Percentiles rank a stretch among this genome's conserved stretches.
Evolutionary conservation across 2,797 vertebrate genomes (phyloP).

Genomic region (Pagetopsis macropterus): DNA sequence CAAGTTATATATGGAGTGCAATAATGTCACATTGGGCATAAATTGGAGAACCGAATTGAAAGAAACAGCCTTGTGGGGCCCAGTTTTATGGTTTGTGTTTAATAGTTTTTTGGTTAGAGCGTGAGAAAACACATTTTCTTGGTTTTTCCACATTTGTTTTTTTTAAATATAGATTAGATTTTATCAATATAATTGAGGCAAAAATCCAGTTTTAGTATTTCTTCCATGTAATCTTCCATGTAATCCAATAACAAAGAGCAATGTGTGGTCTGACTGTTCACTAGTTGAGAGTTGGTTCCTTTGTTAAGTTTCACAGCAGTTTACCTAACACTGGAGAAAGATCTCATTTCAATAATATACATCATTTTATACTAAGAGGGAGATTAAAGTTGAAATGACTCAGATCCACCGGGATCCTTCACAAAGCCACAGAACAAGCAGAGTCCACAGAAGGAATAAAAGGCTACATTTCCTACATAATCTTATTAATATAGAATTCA

Average conservation of each 20-base stretch:
- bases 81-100: conserved; percentile 21
- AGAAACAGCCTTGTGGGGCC: background rate
- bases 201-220: background rate
- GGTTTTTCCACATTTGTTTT: conserved; percentile 15
- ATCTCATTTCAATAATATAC: conserved; percentile 9
- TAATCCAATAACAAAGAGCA: conserved; percentile 1
- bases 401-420: conserved; percentile 21
- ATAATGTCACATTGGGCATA: conserved; percentile 15
- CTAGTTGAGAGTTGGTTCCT: conserved; percentile 2
- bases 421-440: conserved; percentile 29
- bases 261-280: background rate
- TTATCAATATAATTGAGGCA: background rate
- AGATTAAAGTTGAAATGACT: conserved; percentile 37
- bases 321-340: conserved; percentile 4
- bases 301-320: conserved; percentile 2
- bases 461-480: conserved; percentile 29
- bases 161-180: conserved; percentile 1
- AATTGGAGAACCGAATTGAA: conserved; percentile 11
- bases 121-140: background rate
- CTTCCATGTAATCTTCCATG: background rate
- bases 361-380: background rate
- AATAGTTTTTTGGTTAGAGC: background rate
- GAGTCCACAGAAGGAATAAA: conserved; percentile 15
- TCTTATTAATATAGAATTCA: conserved; percentile 20
- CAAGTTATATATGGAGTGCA: conserved; percentile 7